Percentiles rank a stretch among this genome's conserved stretches.
These are phyloP conservation scores for Trypoxylus dichotomus DNA, from an alignment of 1,140 invertebrate genomes.

Conservation along the genomic window DNA sequence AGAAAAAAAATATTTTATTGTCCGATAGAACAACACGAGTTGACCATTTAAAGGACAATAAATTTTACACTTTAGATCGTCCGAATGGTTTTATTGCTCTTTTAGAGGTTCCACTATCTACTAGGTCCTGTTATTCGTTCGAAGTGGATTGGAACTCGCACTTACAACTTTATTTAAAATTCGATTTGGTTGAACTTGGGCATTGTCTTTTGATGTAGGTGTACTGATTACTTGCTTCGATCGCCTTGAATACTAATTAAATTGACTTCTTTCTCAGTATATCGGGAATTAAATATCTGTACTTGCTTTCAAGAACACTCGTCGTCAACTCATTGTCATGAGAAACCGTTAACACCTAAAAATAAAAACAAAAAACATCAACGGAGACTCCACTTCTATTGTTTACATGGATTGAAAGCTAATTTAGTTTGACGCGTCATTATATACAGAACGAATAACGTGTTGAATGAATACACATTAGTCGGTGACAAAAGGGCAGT, in stretches of 20 bases:
- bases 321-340: not conserved
- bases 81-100: conserved; percentile 33
- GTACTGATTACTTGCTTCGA: conserved; percentile 26
- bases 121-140: conserved; percentile 28
- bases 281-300: conserved; percentile 30
- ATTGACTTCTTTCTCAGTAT: conserved; percentile 1
- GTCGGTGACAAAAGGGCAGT: too few relatives aligned
- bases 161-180: conserved; percentile 36
- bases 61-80: conserved; percentile 35
- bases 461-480: too few relatives aligned
- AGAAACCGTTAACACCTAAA: not conserved
- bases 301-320: not conserved
- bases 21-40: conserved; percentile 33
- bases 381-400: not conserved
- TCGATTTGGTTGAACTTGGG: conserved; percentile 32
- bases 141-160: conserved; percentile 7
- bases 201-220: conserved; percentile 34
- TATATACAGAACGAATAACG: not conserved
- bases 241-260: conserved; percentile 33
- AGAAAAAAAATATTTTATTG: conserved; percentile 19
- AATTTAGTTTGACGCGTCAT: not conserved
- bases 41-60: conserved; percentile 34
- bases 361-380: not conserved
- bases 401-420: not conserved
- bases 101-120: conserved; percentile 32